These are phyloP conservation scores for Coenonympha glycerion DNA, from an alignment of 2,888 invertebrate species.

Conservation along the genomic window DNA sequence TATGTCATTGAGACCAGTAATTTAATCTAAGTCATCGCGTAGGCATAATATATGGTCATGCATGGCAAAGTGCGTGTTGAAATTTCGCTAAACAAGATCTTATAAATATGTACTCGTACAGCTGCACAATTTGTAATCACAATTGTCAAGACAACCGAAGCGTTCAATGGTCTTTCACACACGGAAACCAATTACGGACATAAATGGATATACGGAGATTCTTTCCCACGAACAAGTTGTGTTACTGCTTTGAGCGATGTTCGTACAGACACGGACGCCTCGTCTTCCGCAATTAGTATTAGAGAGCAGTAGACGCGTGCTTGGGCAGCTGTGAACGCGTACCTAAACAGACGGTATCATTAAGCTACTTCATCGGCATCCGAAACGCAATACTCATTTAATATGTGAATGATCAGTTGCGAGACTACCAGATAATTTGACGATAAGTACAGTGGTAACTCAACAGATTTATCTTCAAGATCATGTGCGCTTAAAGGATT, in stretches of 20 bases:
- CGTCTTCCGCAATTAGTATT: slow-evolving; percentile 63
- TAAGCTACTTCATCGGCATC: slow-evolving; percentile 21
- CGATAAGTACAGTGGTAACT: not conserved
- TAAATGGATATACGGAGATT: slow-evolving; percentile 40
- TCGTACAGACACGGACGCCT: slow-evolving; percentile 40
- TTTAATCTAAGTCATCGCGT: not conserved
- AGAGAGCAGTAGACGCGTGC: slow-evolving; percentile 56
- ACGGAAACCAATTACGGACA: slow-evolving; percentile 16
- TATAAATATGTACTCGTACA: not conserved
- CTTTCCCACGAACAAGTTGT: slow-evolving; percentile 52
- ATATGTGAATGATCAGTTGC: slow-evolving; percentile 4
- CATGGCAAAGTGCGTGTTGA: not conserved
- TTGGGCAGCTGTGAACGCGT: slow-evolving; percentile 41
- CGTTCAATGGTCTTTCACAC: slow-evolving; percentile 10
- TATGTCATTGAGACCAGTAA: not conserved
- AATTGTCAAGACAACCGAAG: slow-evolving; percentile 7
- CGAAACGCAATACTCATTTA: slow-evolving; percentile 15
- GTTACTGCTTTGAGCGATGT: slow-evolving; percentile 44
- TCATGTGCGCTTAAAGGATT: too few relatives aligned
- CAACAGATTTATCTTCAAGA: not conserved
- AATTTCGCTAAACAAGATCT: not conserved
- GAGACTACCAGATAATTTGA: not conserved
- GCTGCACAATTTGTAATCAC: not conserved
- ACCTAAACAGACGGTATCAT: slow-evolving; percentile 30
- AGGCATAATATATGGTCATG: not conserved